Base-by-base conservation (phyloP, 2,888 invertebrate species). In the Spodoptera littoralis region DNA sequence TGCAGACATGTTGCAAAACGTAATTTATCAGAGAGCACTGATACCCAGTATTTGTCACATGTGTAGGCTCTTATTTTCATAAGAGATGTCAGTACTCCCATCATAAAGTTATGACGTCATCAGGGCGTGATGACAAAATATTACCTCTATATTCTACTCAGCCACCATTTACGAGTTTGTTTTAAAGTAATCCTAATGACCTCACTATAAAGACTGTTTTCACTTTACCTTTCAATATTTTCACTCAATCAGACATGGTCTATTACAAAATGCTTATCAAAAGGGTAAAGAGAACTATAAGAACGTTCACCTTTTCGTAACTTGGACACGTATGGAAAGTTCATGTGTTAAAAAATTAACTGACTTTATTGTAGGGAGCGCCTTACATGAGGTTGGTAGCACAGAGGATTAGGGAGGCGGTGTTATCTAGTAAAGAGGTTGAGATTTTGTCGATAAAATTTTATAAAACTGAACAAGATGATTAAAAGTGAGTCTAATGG, bases 321-420 rank as follows among this genome's bases (percentile, higher is more conserved):
- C 52, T 46, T 11, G 50, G 11, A 46, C 36, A 12, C 30, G 12
- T 41, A 53, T 45, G 36, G 9, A 72, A 72, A 74, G 60, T 73
- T 62, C 58, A 73, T 61, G 75, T 78, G 78, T 83, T 81, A 84
- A 86, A 87, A 86, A 88, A 87, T 3, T 84, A 81, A 84, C 85
- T 70, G 67, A 73, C 72, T 84, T 82, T 77, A 81, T 81, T 70
- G 68, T 54, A 64, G 60, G 69, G 64, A 65, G 68, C 66, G 73
- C 73, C 62, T 73, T 64, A 62, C 70, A 71, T 61, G 57, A 63
- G 55, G 65, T 65, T 60, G 55, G 58, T 65, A 47, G 24, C 48
- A 70, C 58, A 65, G 58, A 58, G 59, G 60, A 8, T 42, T 70
- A 81, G 80, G 48, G 78, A 72, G 66, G 80, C 54, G 65, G 27